These are phyloP conservation scores for Drosophila rubida DNA, from an alignment of 2,888 invertebrate genomes.

Conservation along the genomic window DNA sequence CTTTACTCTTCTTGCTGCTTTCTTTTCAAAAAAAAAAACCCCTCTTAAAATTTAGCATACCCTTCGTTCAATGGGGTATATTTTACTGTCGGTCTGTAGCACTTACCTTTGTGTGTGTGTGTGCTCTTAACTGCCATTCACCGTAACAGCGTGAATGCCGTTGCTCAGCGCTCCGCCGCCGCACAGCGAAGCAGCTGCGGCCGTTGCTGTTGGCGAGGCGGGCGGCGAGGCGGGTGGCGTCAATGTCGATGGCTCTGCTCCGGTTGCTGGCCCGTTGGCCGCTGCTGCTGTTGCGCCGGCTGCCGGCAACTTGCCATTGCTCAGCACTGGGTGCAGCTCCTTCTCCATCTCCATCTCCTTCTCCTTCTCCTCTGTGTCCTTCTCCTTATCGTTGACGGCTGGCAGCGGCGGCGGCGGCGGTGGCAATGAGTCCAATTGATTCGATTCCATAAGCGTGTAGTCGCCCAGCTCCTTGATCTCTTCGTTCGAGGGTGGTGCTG, in stretches of 20 bases:
- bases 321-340: not conserved
- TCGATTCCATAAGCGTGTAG: constrained; percentile 78
- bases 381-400: not conserved
- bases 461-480: constrained; percentile 84
- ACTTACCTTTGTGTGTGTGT: no score
- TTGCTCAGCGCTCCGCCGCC: constrained; percentile 59
- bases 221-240: constrained; percentile 82
- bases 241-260: constrained; percentile 67
- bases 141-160: constrained; percentile 60
- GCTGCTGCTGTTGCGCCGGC: constrained; percentile 7
- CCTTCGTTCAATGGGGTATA: constrained; percentile 17
- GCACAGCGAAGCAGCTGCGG: constrained; percentile 36
- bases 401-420: constrained; percentile 83
- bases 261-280: constrained; percentile 12
- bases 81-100: no score
- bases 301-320: constrained; percentile 3
- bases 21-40: constrained; percentile 35
- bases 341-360: not conserved
- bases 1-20: not conserved
- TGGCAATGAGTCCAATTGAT: constrained; percentile 84
- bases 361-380: no score
- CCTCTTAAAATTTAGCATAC: constrained; percentile 32
- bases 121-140: constrained; percentile 81
- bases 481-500: constrained; percentile 84
- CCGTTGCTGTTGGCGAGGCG: constrained; percentile 72